Conservation (phyloP, 2,113 vertebrate species). For the Erythrocercus mccallii region DNA sequence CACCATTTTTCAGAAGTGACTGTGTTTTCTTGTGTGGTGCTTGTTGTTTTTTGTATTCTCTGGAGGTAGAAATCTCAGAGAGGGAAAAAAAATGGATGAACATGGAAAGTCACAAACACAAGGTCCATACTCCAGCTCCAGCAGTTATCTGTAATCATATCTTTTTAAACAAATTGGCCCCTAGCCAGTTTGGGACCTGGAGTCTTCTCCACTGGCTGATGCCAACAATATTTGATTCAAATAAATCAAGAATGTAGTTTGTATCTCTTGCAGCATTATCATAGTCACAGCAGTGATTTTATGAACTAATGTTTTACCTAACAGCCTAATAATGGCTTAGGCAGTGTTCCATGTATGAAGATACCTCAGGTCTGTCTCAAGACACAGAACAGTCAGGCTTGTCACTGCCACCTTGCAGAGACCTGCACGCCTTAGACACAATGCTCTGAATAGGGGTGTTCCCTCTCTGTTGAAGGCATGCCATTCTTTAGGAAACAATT, state of each 20-base stretch:
- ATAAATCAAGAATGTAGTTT: neutral
- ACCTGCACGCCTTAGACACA: neutral
- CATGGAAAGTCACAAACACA: neutral
- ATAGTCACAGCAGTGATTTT: neutral
- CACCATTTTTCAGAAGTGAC: neutral
- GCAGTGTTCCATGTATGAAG: neutral
- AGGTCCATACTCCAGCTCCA: neutral
- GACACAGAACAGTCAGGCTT: neutral
- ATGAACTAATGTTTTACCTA: neutral
- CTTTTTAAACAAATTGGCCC: neutral
- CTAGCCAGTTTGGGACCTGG: neutral
- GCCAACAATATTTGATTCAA: neutral
- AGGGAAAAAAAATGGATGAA: neutral
- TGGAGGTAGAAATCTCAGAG: neutral
- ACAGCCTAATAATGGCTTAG: neutral
- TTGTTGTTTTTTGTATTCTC: neutral
- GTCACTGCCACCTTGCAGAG: neutral
- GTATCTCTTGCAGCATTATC: neutral
- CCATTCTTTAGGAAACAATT: neutral
- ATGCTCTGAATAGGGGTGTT: neutral
- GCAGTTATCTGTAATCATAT: neutral
- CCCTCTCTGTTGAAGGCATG: neutral
- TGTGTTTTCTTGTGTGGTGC: neutral
- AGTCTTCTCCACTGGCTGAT: neutral
- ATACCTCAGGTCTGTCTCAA: neutral